These are phyloP conservation scores for Mnemiopsis leidyi DNA, from an alignment of 37 sponge, comb jelly and placozoan species.

Conservation along the genomic window DNA sequence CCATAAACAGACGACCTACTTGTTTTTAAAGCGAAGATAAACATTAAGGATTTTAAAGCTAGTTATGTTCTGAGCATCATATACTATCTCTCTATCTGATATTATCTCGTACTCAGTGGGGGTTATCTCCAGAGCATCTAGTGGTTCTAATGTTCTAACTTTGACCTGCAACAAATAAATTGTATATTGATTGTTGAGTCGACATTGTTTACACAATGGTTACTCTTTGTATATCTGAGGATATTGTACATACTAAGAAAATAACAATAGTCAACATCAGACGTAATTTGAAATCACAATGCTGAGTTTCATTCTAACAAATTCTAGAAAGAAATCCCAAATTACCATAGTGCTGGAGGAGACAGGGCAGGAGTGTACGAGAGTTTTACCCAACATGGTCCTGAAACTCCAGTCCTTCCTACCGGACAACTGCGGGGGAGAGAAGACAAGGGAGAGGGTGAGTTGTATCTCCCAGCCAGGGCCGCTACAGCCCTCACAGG, in stretches of 20 bases:
- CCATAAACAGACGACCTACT: not conserved
- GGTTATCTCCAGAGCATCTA: not conserved
- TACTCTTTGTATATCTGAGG: no score
- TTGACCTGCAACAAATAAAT: not conserved
- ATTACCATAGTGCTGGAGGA: constrained; percentile 67
- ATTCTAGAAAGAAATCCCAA: no score
- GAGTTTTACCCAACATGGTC: constrained; percentile 67
- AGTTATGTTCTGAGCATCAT: constrained; percentile 20
- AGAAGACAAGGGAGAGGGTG: constrained; percentile 63
- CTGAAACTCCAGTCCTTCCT: constrained; percentile 72
- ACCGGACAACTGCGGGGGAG: not conserved
- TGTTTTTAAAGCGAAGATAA: not conserved
- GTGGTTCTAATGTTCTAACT: not conserved
- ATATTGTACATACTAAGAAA: no score
- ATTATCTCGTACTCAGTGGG: not conserved
- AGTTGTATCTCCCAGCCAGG: constrained; percentile 71
- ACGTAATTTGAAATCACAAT: no score
- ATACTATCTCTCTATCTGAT: not conserved
- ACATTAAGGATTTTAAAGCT: constrained; percentile 7
- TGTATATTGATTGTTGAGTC: constrained; percentile 29
- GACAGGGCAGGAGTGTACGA: constrained; percentile 76
- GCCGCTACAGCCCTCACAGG: constrained; percentile 67
- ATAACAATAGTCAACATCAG: no score
- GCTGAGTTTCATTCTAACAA: no score
- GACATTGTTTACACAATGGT: constrained; percentile 34